Base-by-base conservation (phyloP, 2,888 invertebrate genomes). In the Drosophila merina region DNA sequence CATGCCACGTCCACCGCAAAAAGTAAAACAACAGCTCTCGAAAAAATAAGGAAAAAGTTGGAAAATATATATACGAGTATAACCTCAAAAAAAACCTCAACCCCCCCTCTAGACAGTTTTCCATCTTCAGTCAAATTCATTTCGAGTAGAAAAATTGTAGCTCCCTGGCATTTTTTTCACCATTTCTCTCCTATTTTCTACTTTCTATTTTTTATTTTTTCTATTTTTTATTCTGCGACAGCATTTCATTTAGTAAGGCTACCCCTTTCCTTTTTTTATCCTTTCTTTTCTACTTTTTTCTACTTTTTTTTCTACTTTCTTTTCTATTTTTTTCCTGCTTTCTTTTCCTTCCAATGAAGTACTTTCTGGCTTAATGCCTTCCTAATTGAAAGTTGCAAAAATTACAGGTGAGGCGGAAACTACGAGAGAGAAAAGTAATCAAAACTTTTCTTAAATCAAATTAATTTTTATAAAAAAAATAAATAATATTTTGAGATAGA, bases 311-410 rank as follows among this genome's bases (percentile, higher is more conserved):
- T 20, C 20, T 20, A 20, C 68, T 36, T 36, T 14, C 14, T 14
- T 14, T 14, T 14, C 14, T 14, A 14, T 14, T 36, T 33, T n/a
- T 38, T 38, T n/a, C 12, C 7, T 4, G 12, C 30, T 33, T 12
- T 3, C 12, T 30, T 26, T 36, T 8, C 12, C 33, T 25, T 52
- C 58, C 67, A 74, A 69, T 77, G 78, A 79, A 83, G 79, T 73
- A 76, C 67, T 84, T 87, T 84, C 88, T 86, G 77, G 83, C 77
- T 84, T 84, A 84, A 85, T 87, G 86, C 84, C 86, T 87, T 85
- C 82, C 84, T 84, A 84, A 84, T 84, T 84, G 88, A 84, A 84
- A 84, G 79, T 85, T 84, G 83, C 86, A 75, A 75, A 74, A 74
- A 74, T 74, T 74, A 69, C 70, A 72, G 73, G 66, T 72, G 57